Base-by-base conservation (phyloP, 2,888 invertebrate genomes). In the Mesopsocus fuscifrons region DNA sequence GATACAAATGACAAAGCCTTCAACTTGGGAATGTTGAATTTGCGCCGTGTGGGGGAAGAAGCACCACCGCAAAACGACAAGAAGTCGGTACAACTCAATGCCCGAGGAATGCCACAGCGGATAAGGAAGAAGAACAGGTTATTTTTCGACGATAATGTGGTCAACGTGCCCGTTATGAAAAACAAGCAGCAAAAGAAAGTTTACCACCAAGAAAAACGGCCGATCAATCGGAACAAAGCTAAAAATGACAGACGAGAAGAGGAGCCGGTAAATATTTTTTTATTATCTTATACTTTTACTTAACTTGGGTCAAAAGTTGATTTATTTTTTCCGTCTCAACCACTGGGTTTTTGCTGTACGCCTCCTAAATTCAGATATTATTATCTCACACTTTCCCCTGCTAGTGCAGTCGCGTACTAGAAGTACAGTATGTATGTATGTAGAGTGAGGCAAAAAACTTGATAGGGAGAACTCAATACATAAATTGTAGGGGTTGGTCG, bases 71-170 rank as follows among this genome's bases (percentile, higher is more conserved):
- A 77, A 44, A 73, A 72, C 58, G 74, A 74, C 44, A 71, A 75
- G 53, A 77, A 78, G 11, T 68, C 70, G 3, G 67, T 67, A 23
- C 77, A 80, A 50, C 62, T 87, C 2, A 87, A 87, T 58, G 77
- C 84, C 2, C 69, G 87, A 53, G 87, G 87, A 35, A 87, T 85
- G 84, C 89, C 89, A 43, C 85, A 83, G 3, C 70, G 91, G 45
- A 87, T 88, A 50, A 70, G 89, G 22, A 91, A 89, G 60, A 82
- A 84, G 56, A 91, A 91, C 59, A 72, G 77, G 54, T 67, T 88
- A 44, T 89, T 89, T 58, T 89, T 77, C 60, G 88, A 89, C 59
- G 89, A 91, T 59, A 82, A 87, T 57, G 74, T 84, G 54, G 77
- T 85, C 16, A 83, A 83, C 55, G 80, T 76, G 48, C 74, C 52